Evolutionary conservation across 2,888 invertebrate species (phyloP).

Genomic region (Nysson spinosus): DNA sequence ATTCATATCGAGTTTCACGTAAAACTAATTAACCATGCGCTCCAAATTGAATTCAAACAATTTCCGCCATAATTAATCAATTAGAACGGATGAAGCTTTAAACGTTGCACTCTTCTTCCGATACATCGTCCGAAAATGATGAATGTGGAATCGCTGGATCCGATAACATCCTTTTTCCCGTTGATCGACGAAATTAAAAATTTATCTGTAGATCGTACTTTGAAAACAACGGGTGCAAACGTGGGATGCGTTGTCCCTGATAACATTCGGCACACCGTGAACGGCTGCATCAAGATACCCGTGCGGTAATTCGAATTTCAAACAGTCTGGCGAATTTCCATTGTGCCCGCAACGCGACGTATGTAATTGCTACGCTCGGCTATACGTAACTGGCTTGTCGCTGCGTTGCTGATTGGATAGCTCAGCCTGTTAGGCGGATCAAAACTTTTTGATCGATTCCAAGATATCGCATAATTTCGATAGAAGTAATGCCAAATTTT

Average conservation of each 20-base stretch:
- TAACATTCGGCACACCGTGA: conserved; percentile 56
- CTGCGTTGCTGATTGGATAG: conserved; percentile 56
- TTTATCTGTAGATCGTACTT: conserved; percentile 33
- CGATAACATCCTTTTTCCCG: not conserved
- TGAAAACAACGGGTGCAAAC: conserved; percentile 27
- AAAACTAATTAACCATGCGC: too few relatives aligned
- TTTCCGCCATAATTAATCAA: too few relatives aligned
- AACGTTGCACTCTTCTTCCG: not conserved
- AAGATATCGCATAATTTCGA: conserved; percentile 44
- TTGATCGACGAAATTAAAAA: conserved; percentile 28
- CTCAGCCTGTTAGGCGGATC: conserved; percentile 12
- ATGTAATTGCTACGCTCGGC: conserved; percentile 67
- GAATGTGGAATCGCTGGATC: not conserved
- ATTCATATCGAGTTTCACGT: too few relatives aligned
- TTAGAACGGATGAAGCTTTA: too few relatives aligned
- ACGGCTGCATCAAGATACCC: conserved; percentile 68
- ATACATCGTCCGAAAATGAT: not conserved
- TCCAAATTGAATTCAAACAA: too few relatives aligned
- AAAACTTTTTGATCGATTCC: conserved; percentile 45
- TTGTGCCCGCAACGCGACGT: conserved; percentile 66
- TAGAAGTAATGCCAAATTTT: conserved; percentile 44
- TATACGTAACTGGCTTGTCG: conserved; percentile 64
- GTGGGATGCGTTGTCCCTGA: conserved; percentile 36
- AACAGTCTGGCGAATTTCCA: conserved; percentile 74
- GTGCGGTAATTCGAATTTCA: conserved; percentile 73